Evolutionary conservation across 2,113 vertebrate genomes (phyloP).

Genomic region (Spermophilus dauricus): DNA sequence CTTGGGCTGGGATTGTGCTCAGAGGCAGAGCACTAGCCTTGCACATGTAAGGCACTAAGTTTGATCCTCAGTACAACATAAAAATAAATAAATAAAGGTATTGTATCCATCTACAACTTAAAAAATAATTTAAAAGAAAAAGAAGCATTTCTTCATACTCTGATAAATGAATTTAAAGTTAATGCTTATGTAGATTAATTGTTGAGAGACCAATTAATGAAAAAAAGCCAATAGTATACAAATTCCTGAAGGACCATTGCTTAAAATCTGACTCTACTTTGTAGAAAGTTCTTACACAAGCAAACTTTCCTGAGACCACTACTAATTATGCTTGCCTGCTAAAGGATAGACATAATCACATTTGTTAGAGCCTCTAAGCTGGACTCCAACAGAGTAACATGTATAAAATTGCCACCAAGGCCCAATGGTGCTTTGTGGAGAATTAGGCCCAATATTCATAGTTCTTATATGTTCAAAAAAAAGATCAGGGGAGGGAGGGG

Average conservation of each 20-base stretch:
- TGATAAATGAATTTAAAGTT: conserved; percentile 72
- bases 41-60: no score
- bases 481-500: neutral
- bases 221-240: conserved; percentile 74
- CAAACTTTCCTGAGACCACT: conserved; percentile 75
- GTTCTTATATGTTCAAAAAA: neutral
- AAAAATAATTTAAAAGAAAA: neutral
- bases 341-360: neutral
- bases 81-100: no score
- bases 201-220: conserved; percentile 77
- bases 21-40: no score
- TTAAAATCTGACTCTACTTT: conserved; percentile 75
- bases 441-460: neutral
- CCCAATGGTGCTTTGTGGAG: neutral
- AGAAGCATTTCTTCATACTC: conserved; percentile 51
- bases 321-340: conserved; percentile 62
- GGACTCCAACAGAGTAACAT: conserved; percentile 46
- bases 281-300: conserved; percentile 69
- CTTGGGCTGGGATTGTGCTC: no score
- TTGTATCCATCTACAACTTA: no score
- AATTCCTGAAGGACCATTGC: conserved; percentile 69
- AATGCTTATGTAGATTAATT: conserved; percentile 43
- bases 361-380: conserved; percentile 51
- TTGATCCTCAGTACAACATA: no score
- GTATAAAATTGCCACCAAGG: conserved; percentile 57